A percentile compares a stretch with the other conserved stretches of the same genome.
Conservation (phyloP, 2,113 vertebrate species). For the Mixornis gularis region DNA sequence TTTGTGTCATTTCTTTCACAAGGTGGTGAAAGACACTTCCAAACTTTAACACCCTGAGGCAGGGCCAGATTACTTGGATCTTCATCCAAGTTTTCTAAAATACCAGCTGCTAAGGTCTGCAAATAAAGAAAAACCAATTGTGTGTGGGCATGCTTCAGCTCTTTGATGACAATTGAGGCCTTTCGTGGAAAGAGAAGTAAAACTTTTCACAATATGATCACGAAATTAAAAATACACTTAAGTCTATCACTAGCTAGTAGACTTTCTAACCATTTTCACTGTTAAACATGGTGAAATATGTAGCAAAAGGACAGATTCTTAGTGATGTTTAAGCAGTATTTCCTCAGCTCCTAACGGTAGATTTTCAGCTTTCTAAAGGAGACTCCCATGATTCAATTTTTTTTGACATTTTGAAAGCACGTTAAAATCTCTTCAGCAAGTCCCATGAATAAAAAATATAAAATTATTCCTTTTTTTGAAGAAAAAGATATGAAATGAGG, state of each 20-base stretch:
- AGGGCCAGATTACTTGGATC: neutral
- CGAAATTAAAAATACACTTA: neutral
- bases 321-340: neutral
- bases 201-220: neutral
- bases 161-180: accelerated
- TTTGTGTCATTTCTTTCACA: neutral
- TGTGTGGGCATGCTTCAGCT: neutral
- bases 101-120: neutral
- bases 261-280: neutral
- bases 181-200: neutral
- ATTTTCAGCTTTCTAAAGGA: neutral
- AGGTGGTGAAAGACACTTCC: neutral
- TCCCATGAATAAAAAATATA: neutral
- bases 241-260: neutral
- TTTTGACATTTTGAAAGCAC: neutral
- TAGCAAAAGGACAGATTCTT: neutral
- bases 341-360: neutral
- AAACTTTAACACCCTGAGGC: neutral
- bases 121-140: neutral
- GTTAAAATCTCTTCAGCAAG: neutral
- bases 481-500: neutral
- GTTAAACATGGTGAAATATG: neutral
- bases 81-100: neutral
- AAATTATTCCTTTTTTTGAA: neutral
- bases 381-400: neutral